Conservation (phyloP, 2,113 vertebrate genomes). For the Alligator mississippiensis region DNA sequence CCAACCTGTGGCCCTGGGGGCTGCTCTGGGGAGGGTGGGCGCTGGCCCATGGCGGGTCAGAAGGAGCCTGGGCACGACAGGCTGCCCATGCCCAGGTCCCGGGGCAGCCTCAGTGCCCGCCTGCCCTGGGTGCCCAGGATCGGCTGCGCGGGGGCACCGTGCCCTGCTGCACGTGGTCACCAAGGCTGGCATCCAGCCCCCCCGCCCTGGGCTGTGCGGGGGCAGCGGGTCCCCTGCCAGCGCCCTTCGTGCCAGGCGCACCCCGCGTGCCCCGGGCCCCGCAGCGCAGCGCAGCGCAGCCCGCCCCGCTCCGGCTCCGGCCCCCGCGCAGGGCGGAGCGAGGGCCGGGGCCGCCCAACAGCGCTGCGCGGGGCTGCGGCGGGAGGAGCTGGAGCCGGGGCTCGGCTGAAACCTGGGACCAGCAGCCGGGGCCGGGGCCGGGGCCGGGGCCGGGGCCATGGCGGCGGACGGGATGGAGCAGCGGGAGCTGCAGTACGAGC, state of each 20-base stretch:
- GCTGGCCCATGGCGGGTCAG: too few relatives aligned
- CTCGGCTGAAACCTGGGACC: background rate
- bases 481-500: slow-evolving; percentile 94
- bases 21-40: too few relatives aligned
- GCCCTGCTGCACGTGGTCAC: too few relatives aligned
- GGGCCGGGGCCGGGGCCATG: slow-evolving; percentile 54
- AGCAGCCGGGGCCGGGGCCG: background rate
- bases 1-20: slow-evolving; percentile 49
- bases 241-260: too few relatives aligned
- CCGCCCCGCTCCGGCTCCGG: background rate
- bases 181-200: too few relatives aligned
- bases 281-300: background rate
- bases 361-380: background rate
- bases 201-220: too few relatives aligned
- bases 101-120: background rate
- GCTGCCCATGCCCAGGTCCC: background rate
- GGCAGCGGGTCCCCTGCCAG: background rate
- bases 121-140: background rate
- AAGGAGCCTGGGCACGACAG: too few relatives aligned
- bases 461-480: slow-evolving; percentile 87
- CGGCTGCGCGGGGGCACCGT: too few relatives aligned
- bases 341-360: background rate
- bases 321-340: background rate
- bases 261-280: background rate
- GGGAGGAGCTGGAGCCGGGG: background rate